A percentile compares a stretch with the other conserved stretches of the same genome.
Conservation (phyloP, 2,113 vertebrate genomes). For the Clupea harengus region DNA sequence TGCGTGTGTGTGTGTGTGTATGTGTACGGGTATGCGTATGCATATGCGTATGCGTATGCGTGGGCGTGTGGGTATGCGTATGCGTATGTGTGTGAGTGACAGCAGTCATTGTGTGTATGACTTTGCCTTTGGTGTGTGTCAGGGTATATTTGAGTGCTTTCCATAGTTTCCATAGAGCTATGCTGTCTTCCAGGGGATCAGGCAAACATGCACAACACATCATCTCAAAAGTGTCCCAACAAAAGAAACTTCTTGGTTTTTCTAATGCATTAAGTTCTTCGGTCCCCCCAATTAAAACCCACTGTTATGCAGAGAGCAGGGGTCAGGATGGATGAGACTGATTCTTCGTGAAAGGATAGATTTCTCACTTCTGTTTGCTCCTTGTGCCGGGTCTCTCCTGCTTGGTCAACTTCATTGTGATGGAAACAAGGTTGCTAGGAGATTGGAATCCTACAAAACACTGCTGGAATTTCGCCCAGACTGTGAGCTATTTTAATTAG, state of each 20-base stretch:
- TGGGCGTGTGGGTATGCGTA: neutral
- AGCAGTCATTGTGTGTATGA: too few relatives aligned
- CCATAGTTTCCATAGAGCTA: neutral
- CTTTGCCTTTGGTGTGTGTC: neutral
- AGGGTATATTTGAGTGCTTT: neutral
- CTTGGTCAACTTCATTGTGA: neutral
- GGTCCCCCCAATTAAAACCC: neutral
- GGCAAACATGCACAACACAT: neutral
- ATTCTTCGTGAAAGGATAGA: neutral
- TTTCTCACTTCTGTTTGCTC: neutral
- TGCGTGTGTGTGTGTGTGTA: too few relatives aligned
- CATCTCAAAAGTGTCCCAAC: neutral
- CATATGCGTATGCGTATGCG: neutral
- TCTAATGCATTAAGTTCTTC: neutral
- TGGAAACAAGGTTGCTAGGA: conserved; percentile 1
- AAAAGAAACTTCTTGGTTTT: neutral
- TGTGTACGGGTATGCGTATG: too few relatives aligned
- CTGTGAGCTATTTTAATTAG: neutral
- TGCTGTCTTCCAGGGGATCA: neutral
- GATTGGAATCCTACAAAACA: neutral
- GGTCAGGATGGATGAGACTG: neutral
- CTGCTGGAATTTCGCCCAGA: neutral
- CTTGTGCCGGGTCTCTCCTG: neutral
- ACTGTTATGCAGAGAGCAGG: neutral
- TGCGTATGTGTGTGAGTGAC: neutral